Evolutionary conservation across 2,888 invertebrate species (phyloP), one percentile per base, ranked within the genome.

Genomic region (Auanema sp.): DNA sequence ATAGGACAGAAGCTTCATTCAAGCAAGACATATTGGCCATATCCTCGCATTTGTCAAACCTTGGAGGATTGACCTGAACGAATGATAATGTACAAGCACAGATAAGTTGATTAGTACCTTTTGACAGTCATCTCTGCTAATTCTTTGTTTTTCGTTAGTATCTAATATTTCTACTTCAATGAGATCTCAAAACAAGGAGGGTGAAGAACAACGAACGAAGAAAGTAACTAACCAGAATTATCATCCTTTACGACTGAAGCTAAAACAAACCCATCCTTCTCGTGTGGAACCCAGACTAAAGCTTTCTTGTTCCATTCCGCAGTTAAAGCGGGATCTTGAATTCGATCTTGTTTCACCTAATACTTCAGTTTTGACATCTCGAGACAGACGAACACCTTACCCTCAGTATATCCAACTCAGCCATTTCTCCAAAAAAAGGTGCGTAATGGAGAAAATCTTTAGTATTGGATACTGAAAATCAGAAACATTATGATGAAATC

Each of bases 221-320:
- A n/a, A 24, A 14, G 25, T 25, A 41, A 18, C 64, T 94, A 93
- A 83, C 95, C 91, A 86, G 96, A 95, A 24, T 65, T 92, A 76
- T 93, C 93, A 85, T 96, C 96, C 70, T 91, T 91, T 87, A 93
- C 93, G 86, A 98, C 92, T 81, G 92, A 91, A 72, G 96, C 97
- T 69, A 94, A 90, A 77, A 95, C 93, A 87, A 98, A 98, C 24
- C 81, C 83, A 44, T 79, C 77, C 80, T 88, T 88, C 84, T 95
- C 96, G 89, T 96, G 94, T 60, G 98, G 98, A 83, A 99, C 92
- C 98, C 98, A 99, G 77, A 97, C 92, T 83, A 97, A 88, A 84
- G 93, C 90, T 87, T 97, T 97, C 85, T 94, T 92, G 80, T 97
- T 93, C 98, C 98, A 99, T 89, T 98, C 97, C 66, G 98, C 96